Evolutionary conservation across 1,140 invertebrate genomes (phyloP).

Genomic region (Pararge aegeria): DNA sequence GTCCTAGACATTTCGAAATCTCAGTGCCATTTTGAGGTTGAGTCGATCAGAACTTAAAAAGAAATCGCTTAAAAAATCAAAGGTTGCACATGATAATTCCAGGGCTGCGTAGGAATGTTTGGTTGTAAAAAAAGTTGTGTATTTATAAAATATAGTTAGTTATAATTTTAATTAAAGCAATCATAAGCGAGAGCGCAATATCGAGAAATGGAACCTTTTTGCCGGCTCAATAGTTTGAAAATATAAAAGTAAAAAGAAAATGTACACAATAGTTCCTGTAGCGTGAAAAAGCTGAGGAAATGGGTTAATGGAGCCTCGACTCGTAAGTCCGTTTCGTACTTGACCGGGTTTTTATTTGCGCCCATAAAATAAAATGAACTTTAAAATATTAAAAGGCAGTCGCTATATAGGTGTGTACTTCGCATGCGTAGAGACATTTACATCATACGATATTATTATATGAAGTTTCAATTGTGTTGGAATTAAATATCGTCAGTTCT

Average conservation of each 20-base stretch:
- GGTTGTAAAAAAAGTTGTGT: too few relatives aligned
- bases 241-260: slow-evolving; percentile 6
- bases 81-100: too few relatives aligned
- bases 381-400: slow-evolving; percentile 49
- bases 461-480: neutral
- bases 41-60: too few relatives aligned
- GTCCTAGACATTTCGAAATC: too few relatives aligned
- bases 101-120: too few relatives aligned
- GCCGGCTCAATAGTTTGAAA: slow-evolving; percentile 1
- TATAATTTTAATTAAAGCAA: neutral
- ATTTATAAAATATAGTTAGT: too few relatives aligned
- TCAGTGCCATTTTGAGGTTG: too few relatives aligned
- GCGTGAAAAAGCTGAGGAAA: slow-evolving; percentile 6
- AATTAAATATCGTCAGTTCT: neutral
- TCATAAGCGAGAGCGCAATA: neutral
- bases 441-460: neutral
- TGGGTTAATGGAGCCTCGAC: slow-evolving; percentile 21
- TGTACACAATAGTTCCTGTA: slow-evolving; percentile 5
- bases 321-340: slow-evolving; percentile 38
- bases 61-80: too few relatives aligned
- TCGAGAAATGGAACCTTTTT: neutral
- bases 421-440: neutral
- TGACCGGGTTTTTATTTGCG: slow-evolving; percentile 48
- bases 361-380: slow-evolving; percentile 62
- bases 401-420: slow-evolving; percentile 5